A percentile compares a stretch with the other conserved stretches of the same genome.
These are phyloP conservation scores for Zaprionus gabonicus DNA, from an alignment of 1,140 invertebrate genomes.

Conservation along the genomic window DNA sequence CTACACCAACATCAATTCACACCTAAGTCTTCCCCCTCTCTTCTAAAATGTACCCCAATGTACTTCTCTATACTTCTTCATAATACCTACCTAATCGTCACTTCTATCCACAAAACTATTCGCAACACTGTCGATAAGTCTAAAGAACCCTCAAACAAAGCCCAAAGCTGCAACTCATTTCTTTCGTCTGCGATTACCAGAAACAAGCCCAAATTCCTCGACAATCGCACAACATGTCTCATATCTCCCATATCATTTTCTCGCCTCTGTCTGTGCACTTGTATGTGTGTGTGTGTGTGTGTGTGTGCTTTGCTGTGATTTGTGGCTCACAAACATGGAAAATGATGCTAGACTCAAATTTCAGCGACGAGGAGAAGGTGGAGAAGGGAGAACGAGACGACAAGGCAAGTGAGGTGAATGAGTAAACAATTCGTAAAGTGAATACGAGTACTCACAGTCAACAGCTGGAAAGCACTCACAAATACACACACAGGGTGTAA, in stretches of 20 bases:
- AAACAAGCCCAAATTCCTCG: constrained; percentile 12
- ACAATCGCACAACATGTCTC: constrained; percentile 1
- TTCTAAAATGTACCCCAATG: no score
- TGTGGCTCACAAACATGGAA: not conserved
- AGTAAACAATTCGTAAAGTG: constrained; percentile 7
- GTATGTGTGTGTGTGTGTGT: not conserved
- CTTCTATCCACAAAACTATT: not conserved
- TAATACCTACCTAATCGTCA: not conserved
- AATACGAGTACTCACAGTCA: constrained; percentile 2
- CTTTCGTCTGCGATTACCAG: constrained; percentile 4
- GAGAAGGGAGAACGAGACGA: not conserved
- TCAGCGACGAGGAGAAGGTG: not conserved
- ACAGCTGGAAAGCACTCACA: constrained; percentile 3
- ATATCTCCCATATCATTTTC: constrained; percentile 6
- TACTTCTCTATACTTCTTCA: not conserved
- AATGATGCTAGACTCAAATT: constrained; percentile 7
- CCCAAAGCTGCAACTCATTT: not conserved
- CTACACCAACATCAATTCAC: no score
- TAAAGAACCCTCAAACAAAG: not conserved
- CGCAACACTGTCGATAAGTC: constrained; percentile 1
- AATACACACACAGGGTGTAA: not conserved
- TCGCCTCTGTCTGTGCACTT: not conserved
- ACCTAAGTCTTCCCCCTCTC: no score
- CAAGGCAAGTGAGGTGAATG: not conserved
- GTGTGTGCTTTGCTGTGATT: constrained; percentile 3